A percentile compares a stretch with the other conserved stretches of the same genome.
phyloP scores from a whole-genome alignment of 1,140 invertebrate species.

The Drosophila equinoxialis region DNA sequence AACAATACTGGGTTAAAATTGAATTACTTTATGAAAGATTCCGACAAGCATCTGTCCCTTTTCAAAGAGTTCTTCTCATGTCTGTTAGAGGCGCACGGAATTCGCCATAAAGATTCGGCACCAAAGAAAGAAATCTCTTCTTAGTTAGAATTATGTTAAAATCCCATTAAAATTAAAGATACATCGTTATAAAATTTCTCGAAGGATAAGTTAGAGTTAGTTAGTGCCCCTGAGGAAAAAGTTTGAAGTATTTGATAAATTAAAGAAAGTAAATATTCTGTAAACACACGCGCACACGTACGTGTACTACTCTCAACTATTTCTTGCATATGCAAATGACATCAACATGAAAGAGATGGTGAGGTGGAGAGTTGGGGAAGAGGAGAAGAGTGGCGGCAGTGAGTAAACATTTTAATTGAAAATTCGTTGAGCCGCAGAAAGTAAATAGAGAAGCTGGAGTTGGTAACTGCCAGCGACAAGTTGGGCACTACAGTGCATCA shows the following conservation, averaged over 20 bases:
- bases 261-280: constrained; percentile 2
- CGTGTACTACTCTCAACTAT: background rate
- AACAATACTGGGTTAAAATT: too few relatives aligned
- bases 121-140: too few relatives aligned
- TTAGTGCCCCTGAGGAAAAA: background rate
- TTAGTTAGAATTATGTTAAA: too few relatives aligned
- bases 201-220: background rate
- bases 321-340: constrained; percentile 45
- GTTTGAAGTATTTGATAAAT: constrained; percentile 7
- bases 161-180: too few relatives aligned
- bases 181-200: background rate
- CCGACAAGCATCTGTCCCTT: too few relatives aligned
- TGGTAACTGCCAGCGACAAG: constrained; percentile 64
- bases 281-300: background rate
- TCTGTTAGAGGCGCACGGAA: too few relatives aligned
- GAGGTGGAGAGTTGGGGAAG: too few relatives aligned
- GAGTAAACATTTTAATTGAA: constrained; percentile 78
- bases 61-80: too few relatives aligned
- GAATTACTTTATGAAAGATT: too few relatives aligned
- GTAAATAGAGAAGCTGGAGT: constrained; percentile 61
- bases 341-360: background rate
- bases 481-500: constrained; percentile 44
- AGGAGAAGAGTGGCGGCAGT: constrained; percentile 10
- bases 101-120: too few relatives aligned
- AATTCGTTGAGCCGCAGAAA: constrained; percentile 68